phyloP scores from a whole-genome alignment of 2,113 vertebrate species.

The Brachyistius frenatus region DNA sequence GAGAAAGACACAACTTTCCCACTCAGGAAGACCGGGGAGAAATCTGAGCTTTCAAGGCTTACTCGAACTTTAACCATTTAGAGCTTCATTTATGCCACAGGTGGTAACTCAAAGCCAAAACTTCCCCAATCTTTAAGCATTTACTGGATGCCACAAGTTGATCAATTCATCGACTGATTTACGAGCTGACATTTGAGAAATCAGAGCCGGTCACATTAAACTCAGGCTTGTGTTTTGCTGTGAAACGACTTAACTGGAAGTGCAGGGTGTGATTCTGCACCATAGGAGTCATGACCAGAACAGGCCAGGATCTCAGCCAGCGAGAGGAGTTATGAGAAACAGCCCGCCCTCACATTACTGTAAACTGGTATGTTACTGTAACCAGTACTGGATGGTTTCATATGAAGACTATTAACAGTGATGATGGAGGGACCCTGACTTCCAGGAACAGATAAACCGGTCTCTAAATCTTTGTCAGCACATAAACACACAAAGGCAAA shows the following conservation, averaged over 20 bases:
- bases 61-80: constrained; percentile 26
- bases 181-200: constrained; percentile 20
- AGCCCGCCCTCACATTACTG: constrained; percentile 71
- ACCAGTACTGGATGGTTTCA: constrained; percentile 60
- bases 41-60: constrained; percentile 25
- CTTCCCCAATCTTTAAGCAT: constrained; percentile 31
- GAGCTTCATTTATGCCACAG: constrained; percentile 43
- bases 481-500: constrained; percentile 39
- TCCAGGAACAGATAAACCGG: constrained; percentile 65
- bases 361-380: constrained; percentile 78
- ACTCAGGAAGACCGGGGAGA: constrained; percentile 1
- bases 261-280: constrained; percentile 33
- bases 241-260: constrained; percentile 42
- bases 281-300: constrained; percentile 54
- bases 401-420: constrained; percentile 75
- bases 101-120: constrained; percentile 47
- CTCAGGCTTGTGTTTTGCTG: constrained; percentile 24
- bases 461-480: constrained; percentile 57
- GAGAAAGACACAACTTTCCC: constrained; percentile 44
- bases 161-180: constrained; percentile 41
- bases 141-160: constrained; percentile 29
- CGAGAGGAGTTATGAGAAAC: constrained; percentile 74
- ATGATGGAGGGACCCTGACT: constrained; percentile 40
- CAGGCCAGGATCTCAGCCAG: constrained; percentile 51
- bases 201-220: constrained; percentile 28